Conservation (phyloP, 2,113 vertebrate genomes). For the Hemibates koningsi region DNA sequence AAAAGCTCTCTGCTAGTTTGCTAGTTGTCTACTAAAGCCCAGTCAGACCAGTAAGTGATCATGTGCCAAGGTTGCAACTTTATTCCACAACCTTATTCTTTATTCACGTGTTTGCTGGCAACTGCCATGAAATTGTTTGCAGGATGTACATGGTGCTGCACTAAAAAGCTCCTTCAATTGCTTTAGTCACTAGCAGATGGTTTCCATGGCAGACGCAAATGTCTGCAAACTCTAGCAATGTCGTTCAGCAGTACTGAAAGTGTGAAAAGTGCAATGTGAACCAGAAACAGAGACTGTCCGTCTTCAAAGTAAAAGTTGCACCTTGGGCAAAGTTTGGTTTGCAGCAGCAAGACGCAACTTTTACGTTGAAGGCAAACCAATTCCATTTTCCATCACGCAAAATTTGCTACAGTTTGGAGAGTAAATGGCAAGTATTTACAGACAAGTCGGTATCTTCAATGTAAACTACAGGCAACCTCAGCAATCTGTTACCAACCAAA, state of each 20-base stretch:
- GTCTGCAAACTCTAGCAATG: not conserved
- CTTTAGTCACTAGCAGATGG: not conserved
- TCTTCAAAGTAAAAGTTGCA: not conserved
- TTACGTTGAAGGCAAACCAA: not conserved
- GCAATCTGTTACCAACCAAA: not conserved
- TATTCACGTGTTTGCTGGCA: not conserved
- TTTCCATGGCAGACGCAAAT: not conserved
- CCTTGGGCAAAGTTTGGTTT: not conserved
- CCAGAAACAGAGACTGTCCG: not conserved
- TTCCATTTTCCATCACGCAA: not conserved
- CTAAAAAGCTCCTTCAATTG: not conserved
- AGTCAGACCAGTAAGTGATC: not conserved
- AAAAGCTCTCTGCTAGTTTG: not conserved
- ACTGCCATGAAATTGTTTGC: not conserved
- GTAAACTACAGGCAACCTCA: not conserved
- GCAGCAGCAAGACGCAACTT: not conserved
- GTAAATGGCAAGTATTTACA: not conserved
- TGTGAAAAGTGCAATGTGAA: not conserved
- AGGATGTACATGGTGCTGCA: not conserved
- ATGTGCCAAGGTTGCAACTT: not conserved
- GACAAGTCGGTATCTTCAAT: not conserved
- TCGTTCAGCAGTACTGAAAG: not conserved
- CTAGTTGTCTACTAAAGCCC: not conserved
- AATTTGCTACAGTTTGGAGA: not conserved
- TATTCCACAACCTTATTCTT: not conserved